Evolutionary conservation across 2,888 invertebrate genomes (phyloP).

Genomic region (Scaptomyza parva): DNA sequence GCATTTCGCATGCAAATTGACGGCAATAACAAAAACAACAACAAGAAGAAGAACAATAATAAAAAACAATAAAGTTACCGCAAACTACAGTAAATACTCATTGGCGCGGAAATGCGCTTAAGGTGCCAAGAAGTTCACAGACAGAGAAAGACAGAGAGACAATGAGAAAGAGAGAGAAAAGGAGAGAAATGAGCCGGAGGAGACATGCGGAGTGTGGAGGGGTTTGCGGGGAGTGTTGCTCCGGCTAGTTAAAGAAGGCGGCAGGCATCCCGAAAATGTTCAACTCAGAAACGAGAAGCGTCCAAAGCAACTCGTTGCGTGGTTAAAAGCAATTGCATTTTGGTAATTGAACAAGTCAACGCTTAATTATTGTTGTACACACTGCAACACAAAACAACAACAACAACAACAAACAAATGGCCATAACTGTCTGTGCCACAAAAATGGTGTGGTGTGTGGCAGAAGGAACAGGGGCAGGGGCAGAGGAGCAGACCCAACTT

Average conservation of each 20-base stretch:
- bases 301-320: conserved; percentile 63
- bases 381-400: conserved; percentile 30
- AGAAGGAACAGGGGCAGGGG: neutral
- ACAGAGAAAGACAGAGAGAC: neutral
- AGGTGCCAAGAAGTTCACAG: conserved; percentile 14
- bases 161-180: neutral
- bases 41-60: conserved; percentile 4
- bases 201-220: neutral
- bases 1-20: conserved; percentile 45
- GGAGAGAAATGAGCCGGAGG: no score
- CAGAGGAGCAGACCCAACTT: neutral
- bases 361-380: conserved; percentile 78
- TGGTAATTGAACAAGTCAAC: conserved; percentile 82
- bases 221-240: no score
- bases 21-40: conserved; percentile 16
- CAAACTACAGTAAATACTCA: conserved; percentile 42
- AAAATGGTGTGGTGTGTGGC: no score
- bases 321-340: conserved; percentile 79
- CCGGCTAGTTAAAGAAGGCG: no score
- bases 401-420: conserved; percentile 46
- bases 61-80: conserved; percentile 10
- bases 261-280: neutral
- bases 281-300: neutral
- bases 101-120: conserved; percentile 48
- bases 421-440: conserved; percentile 65